Conservation (phyloP, 2,888 invertebrate genomes). For the Unio pictorum region DNA sequence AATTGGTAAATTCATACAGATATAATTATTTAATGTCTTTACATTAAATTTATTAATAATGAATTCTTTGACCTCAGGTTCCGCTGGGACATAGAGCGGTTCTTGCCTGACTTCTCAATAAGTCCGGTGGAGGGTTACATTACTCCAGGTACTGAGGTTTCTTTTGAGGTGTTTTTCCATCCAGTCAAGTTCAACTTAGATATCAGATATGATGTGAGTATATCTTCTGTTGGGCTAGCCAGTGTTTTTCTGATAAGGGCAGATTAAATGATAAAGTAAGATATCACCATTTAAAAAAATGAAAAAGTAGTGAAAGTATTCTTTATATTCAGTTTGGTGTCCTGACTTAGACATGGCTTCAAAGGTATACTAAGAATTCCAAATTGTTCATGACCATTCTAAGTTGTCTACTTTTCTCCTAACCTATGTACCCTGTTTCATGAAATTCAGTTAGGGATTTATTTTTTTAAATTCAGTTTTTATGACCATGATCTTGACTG, state of each 20-base stretch:
- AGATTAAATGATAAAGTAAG: no score
- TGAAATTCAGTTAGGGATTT: no score
- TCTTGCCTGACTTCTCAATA: slow-evolving; percentile 76
- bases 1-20: no score
- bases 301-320: no score
- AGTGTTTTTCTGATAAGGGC: background rate
- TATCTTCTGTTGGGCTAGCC: background rate
- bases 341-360: no score
- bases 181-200: slow-evolving; percentile 72
- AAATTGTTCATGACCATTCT: background rate
- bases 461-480: no score
- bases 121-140: slow-evolving; percentile 78
- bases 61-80: slow-evolving; percentile 68
- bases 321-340: no score
- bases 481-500: no score
- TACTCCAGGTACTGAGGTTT: slow-evolving; percentile 78
- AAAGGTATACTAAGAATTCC: no score
- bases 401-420: background rate
- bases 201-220: slow-evolving; percentile 69
- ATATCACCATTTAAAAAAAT: no score
- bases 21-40: no score
- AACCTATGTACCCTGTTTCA: no score
- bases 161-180: slow-evolving; percentile 78
- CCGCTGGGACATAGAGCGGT: slow-evolving; percentile 74
- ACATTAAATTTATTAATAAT: background rate